Base-by-base conservation (phyloP, 2,888 invertebrate species). In the Drosophila mayaguana region DNA sequence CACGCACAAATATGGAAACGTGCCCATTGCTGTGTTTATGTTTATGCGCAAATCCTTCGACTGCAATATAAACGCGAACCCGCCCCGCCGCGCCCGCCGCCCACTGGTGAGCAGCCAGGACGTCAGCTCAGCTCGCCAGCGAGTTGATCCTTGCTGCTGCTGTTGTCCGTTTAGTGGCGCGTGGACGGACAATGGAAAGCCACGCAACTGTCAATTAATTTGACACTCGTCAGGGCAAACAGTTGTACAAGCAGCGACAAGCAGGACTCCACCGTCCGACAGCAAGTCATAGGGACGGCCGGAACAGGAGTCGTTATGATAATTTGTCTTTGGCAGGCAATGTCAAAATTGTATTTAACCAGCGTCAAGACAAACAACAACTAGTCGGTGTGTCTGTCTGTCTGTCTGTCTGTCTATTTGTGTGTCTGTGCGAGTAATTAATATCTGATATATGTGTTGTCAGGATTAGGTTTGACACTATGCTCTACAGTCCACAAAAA, bases 201-300 rank as follows among this genome's bases (percentile, higher is more conserved):
- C 82, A 78, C 69, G 80, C 72, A 78, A 72, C 77, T 79, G 79
- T 79, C 77, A 77, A 81, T 81, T 81, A 72, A 72, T 68, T 76
- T 73, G 77, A 66, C 71, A 69, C 75, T 75, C 57, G 81, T 67
- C 75, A 68, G 36, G 55, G 28, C 70, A 74, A 74, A 62, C 75
- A 74, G 57, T 69, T 60, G 53, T 60, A 63, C 60, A 63, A 62
- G 68, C 22, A 57, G 18, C n/a, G 63, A 63, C 42, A 59, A 48
- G 54, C 51, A 72, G 54, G 56, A 72, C 51, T 34, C 51, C n/a
- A n/a, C n/a, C n/a, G n/a, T n/a, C n/a, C 18, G 54, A 53, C 43
- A 50, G n/a, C n/a, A 20, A 43, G 20, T 61, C 20, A 45, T 8
- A 25, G 14, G 28, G 54, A 18, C 42, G 46, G 40, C 36, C 43